These are phyloP conservation scores for Chromobotia macracanthus DNA, from an alignment of 2,797 vertebrate genomes.

Conservation along the genomic window DNA sequence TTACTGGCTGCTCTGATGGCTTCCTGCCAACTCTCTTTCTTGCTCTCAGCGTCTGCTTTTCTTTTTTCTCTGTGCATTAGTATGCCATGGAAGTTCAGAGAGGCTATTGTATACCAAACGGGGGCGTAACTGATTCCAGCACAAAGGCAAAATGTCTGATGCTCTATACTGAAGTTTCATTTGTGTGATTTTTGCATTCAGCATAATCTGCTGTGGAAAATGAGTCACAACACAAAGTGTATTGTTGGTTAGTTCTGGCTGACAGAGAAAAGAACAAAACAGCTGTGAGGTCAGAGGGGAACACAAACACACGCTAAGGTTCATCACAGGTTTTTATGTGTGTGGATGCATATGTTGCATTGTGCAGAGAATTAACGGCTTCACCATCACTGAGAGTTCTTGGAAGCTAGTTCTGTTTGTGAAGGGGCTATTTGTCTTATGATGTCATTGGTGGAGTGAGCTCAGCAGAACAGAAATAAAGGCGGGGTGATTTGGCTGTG, in stretches of 20 bases:
- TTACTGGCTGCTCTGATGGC: conserved; percentile 37
- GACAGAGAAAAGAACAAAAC: conserved; percentile 15
- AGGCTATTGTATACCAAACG: conserved; percentile 49
- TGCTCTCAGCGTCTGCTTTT: conserved; percentile 39
- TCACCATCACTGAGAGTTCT: conserved; percentile 14
- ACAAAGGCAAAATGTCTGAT: conserved; percentile 49
- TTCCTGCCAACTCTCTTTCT: conserved; percentile 43
- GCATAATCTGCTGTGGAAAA: neutral
- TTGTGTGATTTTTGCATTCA: conserved; percentile 5
- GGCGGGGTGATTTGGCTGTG: conserved; percentile 35
- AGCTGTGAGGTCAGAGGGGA: conserved; percentile 22
- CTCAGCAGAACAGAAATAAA: conserved; percentile 44
- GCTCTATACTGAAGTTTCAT: conserved; percentile 25
- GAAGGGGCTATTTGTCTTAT: conserved; percentile 46
- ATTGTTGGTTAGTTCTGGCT: neutral
- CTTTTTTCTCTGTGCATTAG: conserved; percentile 48
- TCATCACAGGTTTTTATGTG: conserved; percentile 3
- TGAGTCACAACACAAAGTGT: neutral
- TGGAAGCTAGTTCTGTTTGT: conserved; percentile 29
- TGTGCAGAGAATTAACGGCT: neutral
- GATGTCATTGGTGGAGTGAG: conserved; percentile 49
- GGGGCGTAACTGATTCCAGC: conserved; percentile 42
- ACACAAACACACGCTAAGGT: conserved; percentile 7
- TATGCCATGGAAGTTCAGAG: conserved; percentile 50
- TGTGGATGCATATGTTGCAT: neutral